Conservation (phyloP, 2,888 invertebrate genomes). For the Platycnemis pennipes region DNA sequence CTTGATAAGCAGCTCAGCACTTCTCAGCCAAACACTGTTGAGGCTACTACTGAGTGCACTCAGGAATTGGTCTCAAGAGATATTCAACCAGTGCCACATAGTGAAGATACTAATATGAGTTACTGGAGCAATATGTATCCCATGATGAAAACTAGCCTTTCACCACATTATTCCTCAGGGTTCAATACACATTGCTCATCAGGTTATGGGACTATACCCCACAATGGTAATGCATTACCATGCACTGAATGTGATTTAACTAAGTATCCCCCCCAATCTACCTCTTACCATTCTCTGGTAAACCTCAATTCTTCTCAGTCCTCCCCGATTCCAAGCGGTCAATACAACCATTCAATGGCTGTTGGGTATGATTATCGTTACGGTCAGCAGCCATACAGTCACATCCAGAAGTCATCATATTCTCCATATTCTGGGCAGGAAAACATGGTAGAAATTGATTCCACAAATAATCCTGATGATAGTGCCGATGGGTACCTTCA, state of each 20-base stretch:
- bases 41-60: neutral
- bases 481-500: neutral
- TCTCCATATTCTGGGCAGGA: neutral
- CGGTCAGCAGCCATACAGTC: slow-evolving; percentile 19
- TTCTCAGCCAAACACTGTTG: neutral
- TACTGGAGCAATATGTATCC: slow-evolving; percentile 8
- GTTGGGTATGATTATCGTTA: neutral
- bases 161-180: neutral
- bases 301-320: neutral
- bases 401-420: neutral
- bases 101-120: neutral
- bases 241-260: neutral
- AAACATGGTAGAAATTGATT: neutral
- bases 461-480: neutral
- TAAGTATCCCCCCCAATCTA: neutral
- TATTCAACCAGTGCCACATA: neutral
- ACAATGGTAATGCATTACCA: neutral
- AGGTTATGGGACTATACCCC: neutral
- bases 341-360: neutral
- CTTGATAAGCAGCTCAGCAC: neutral
- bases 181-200: neutral
- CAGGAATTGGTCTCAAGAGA: neutral
- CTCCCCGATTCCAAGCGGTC: neutral
- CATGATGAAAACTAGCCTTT: neutral
- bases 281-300: neutral